Conservation (phyloP, 2,797 vertebrate genomes). For the Lithobates pipiens region DNA sequence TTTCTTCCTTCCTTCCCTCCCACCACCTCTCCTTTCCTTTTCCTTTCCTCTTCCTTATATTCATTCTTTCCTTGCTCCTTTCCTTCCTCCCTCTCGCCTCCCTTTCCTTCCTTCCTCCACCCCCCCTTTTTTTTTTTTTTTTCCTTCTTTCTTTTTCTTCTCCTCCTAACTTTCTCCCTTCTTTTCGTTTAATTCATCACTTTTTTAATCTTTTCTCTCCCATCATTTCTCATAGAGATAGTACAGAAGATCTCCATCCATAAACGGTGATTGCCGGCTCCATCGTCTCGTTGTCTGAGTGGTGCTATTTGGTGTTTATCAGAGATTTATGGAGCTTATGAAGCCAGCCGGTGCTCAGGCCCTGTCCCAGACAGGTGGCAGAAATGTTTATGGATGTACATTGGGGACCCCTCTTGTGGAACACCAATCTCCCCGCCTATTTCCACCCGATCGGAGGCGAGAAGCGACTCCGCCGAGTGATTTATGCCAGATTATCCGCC, state of each 20-base stretch:
- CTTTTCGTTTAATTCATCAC: no score
- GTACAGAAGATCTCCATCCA: neutral
- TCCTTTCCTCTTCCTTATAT: no score
- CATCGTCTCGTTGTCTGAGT: neutral
- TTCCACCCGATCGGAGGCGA: slow-evolving; percentile 14
- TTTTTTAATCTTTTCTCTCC: no score
- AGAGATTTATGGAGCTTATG: slow-evolving; percentile 26
- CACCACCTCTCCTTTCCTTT: no score
- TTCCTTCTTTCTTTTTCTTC: no score
- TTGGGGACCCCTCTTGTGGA: slow-evolving; percentile 8
- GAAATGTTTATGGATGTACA: slow-evolving; percentile 37
- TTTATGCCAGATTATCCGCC: slow-evolving; percentile 27
- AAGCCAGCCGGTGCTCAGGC: neutral
- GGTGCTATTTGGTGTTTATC: neutral
- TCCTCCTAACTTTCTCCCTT: no score
- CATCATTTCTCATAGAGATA: neutral
- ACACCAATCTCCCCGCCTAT: slow-evolving; percentile 9
- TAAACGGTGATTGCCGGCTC: neutral
- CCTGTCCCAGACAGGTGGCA: slow-evolving; percentile 7
- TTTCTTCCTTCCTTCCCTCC: no score
- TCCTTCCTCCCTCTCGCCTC: no score
- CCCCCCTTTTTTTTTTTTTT: no score
- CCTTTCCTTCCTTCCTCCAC: no score
- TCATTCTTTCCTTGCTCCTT: no score
- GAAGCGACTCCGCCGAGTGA: slow-evolving; percentile 6